Conservation (phyloP, 2,797 vertebrate species). For the Coregonus sp. region DNA sequence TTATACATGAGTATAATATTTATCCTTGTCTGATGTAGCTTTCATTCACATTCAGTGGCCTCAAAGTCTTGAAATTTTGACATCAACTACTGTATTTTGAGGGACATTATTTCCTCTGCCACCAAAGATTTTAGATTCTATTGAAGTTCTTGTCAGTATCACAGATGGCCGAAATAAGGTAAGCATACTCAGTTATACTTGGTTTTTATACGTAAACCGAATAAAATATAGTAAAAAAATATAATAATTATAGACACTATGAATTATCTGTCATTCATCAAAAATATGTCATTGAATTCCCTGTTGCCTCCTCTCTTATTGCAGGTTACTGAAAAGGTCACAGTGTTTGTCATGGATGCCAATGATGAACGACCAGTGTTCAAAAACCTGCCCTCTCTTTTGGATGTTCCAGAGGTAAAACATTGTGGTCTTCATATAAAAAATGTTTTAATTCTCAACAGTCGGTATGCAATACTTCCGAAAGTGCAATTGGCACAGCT, state of each 20-base stretch:
- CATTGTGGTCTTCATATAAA: not conserved
- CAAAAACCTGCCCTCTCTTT: constrained; percentile 85
- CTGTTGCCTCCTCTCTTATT: not conserved
- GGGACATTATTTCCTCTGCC: constrained; percentile 19
- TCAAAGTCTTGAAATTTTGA: not conserved
- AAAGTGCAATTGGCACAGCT: too few species aligned
- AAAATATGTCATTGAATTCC: not conserved
- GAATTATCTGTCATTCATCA: not conserved
- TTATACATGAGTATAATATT: not conserved
- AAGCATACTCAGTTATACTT: constrained; percentile 40
- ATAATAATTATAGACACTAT: not conserved
- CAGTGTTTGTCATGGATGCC: constrained; percentile 90
- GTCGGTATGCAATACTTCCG: too few species aligned
- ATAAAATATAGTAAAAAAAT: not conserved
- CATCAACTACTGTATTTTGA: not conserved
- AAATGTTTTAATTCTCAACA: not conserved
- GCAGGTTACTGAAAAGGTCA: constrained; percentile 92
- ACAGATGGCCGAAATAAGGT: constrained; percentile 92
- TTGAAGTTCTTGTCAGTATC: constrained; percentile 91
- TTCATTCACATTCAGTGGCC: not conserved
- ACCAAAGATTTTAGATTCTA: constrained; percentile 86
- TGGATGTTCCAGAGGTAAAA: constrained; percentile 89
- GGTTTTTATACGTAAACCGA: not conserved
- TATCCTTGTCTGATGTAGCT: not conserved
- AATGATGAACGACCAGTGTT: constrained; percentile 95